Evolutionary conservation across 2,888 invertebrate species (phyloP), one percentile per base, ranked within the genome.

Genomic region (Agrochola circellaris): DNA sequence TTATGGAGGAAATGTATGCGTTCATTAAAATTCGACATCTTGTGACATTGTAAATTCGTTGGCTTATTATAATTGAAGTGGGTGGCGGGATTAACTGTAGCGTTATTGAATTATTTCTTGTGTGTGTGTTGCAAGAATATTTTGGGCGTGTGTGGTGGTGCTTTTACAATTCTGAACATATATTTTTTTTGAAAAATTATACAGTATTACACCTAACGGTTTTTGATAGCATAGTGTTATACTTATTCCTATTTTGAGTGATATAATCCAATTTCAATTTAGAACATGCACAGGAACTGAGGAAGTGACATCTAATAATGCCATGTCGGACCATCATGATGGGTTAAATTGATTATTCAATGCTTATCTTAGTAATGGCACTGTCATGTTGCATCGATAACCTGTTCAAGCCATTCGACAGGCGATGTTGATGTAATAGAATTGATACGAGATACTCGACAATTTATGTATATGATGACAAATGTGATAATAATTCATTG

Each of bases 1-100:
- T 79, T 80, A 75, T 84, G 23, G 34, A 66, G 61, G 15, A 34
- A 74, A 75, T 69, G 60, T 69, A 68, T 84, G 54, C 61, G 74
- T 73, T 77, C 80, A 81, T 84, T 84, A 70, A 81, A 84, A 84
- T 81, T 79, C 65, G 73, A 73, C 73, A 78, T 86, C 73, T 83
- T 86, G 84, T 78, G 87, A 78, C 26, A 51, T 45, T 75, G 64
- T 83, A 61, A 73, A 56, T 61, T 67, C 20, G 67, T 61, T 64
- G 38, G 68, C 48, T 67, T 73, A 45, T 68, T 73, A 67, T 73
- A 54, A 67, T 65, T 69, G 34, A 20, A 68, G 60, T 64, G 48
- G 60, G 64, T 73, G 51, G 17, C 60, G 54, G 51, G 17, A 69
- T 61, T 73, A 65, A 26, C 64, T 71, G 70, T 64, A 5, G 15